phyloP scores from a whole-genome alignment of 1,140 invertebrate species.

The Drosophila triauraria region DNA sequence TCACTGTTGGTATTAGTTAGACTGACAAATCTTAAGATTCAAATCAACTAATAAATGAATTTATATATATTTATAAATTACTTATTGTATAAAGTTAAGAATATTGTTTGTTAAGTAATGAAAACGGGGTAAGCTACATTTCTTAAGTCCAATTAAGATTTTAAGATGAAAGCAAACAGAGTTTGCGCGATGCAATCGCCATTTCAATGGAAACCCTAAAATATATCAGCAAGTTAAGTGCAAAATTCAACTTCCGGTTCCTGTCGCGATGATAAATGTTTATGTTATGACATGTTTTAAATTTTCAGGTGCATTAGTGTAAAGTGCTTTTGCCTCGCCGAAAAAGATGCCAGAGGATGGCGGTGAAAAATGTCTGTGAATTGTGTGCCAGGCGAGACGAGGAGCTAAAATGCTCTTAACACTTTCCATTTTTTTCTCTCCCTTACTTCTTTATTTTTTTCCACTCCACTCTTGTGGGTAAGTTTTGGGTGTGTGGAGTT shows the following conservation, averaged over 20 bases:
- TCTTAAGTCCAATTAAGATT: neutral
- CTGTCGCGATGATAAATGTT: conserved; percentile 73
- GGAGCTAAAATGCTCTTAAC: conserved; percentile 79
- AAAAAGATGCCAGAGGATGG: conserved; percentile 61
- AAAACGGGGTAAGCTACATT: too few relatives aligned
- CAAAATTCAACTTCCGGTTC: conserved; percentile 50
- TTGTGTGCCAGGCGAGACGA: conserved; percentile 50
- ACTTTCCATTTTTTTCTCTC: conserved; percentile 58
- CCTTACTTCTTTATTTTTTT: conserved; percentile 8
- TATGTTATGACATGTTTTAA: conserved; percentile 83
- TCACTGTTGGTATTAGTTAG: neutral
- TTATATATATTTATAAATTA: neutral
- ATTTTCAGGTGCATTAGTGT: conserved; percentile 83
- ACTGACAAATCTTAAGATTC: neutral
- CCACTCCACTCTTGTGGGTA: conserved; percentile 3
- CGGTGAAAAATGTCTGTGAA: conserved; percentile 66
- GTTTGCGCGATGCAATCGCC: neutral
- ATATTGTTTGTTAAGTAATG: neutral
- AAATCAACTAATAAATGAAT: too few relatives aligned
- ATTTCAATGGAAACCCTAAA: conserved; percentile 8
- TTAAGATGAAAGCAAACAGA: neutral
- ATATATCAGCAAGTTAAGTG: conserved; percentile 35
- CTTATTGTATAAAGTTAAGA: too few relatives aligned
- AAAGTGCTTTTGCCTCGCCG: conserved; percentile 75
- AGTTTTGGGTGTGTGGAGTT: conserved; percentile 9